A percentile compares a stretch with the other conserved stretches of the same genome.
Evolutionary conservation across 2,797 vertebrate species (phyloP).

Genomic region (Microhierax caerulescens): DNA sequence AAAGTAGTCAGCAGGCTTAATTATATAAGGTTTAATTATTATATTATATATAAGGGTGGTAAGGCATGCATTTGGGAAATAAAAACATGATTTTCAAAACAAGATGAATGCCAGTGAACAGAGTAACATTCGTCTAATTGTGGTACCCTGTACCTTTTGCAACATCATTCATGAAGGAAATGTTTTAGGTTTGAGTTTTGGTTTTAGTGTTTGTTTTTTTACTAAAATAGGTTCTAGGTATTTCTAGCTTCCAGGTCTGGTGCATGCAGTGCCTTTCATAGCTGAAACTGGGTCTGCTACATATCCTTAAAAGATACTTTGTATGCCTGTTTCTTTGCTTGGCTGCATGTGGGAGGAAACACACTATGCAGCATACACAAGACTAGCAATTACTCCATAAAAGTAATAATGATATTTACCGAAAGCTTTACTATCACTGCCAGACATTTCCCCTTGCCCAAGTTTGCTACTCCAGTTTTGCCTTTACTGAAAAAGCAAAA

Average conservation of each 20-base stretch:
- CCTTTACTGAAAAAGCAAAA: background rate
- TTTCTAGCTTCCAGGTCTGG: background rate
- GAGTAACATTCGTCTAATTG: background rate
- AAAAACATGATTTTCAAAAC: background rate
- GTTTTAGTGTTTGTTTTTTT: fast-evolving
- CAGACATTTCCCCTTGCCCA: background rate
- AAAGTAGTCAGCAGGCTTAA: slow-evolving; percentile 41
- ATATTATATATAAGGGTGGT: background rate
- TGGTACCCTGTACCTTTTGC: background rate
- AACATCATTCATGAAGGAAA: background rate
- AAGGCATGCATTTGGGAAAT: slow-evolving; percentile 34
- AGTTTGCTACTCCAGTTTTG: background rate
- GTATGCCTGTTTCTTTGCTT: background rate
- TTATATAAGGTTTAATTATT: background rate
- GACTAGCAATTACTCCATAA: background rate
- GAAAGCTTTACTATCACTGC: background rate
- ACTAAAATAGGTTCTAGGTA: background rate
- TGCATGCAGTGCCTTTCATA: background rate
- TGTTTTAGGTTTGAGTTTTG: background rate
- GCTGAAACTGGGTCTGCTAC: background rate
- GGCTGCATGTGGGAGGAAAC: background rate
- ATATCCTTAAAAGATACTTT: background rate
- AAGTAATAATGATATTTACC: background rate
- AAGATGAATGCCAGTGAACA: background rate
- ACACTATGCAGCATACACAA: background rate